Evolutionary conservation across 2,113 vertebrate species (phyloP).

Genomic region (Octodon degus): DNA sequence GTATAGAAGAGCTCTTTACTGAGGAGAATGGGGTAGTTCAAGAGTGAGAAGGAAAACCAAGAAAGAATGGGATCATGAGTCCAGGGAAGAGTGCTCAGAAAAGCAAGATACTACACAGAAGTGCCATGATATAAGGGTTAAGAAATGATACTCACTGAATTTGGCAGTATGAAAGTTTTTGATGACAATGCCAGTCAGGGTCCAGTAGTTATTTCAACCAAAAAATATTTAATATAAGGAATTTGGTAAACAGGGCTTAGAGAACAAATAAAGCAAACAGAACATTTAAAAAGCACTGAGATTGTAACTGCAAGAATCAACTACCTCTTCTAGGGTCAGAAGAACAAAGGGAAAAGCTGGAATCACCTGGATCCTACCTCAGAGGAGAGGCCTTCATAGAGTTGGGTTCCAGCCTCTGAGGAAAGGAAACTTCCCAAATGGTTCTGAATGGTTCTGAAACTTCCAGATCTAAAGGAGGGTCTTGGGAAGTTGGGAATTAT

Average conservation of each 20-base stretch:
- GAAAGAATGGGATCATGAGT: neutral
- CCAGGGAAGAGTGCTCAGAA: neutral
- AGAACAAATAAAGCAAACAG: neutral
- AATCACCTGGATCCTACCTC: neutral
- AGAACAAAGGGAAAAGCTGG: neutral
- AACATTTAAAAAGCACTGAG: neutral
- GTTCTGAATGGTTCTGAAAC: neutral
- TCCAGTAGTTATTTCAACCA: constrained; percentile 3
- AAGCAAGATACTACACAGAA: neutral
- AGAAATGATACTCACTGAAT: neutral
- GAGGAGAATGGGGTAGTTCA: neutral
- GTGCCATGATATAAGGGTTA: neutral
- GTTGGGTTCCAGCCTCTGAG: neutral
- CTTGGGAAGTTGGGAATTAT: neutral
- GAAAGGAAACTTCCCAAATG: too few species aligned
- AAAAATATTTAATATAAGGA: neutral
- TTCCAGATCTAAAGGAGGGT: neutral
- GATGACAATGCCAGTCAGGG: neutral
- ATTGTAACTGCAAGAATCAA: neutral
- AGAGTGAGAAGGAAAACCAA: neutral
- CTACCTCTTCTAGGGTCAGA: neutral
- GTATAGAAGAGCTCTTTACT: neutral
- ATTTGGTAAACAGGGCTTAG: neutral
- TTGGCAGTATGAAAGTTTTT: neutral
- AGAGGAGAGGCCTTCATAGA: neutral